phyloP scores from a whole-genome alignment of 1,140 invertebrate genomes.

The Anthonomus grandis region DNA sequence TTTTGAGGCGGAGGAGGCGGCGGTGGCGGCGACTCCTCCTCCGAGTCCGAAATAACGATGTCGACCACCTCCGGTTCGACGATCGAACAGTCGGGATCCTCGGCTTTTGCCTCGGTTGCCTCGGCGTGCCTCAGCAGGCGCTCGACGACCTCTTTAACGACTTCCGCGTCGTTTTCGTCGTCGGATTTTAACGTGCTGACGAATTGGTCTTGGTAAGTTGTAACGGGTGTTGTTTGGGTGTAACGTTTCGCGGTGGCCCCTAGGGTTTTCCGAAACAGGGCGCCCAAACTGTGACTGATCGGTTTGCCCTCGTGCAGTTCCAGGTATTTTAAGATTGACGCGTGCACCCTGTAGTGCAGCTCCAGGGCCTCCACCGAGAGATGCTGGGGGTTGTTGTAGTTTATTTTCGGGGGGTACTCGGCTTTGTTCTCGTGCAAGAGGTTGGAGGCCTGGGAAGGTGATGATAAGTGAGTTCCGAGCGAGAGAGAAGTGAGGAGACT shows the following conservation, averaged over 20 bases:
- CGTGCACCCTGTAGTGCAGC: conserved; percentile 78
- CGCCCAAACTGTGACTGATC: conserved; percentile 36
- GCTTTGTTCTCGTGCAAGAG: conserved; percentile 77
- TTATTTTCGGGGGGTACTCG: conserved; percentile 81
- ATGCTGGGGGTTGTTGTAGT: conserved; percentile 77
- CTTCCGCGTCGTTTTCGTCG: conserved; percentile 7
- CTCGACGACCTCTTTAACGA: conserved; percentile 16
- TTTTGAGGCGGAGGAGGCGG: conserved; percentile 5
- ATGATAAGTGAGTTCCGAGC: too few relatives aligned
- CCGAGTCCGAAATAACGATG: conserved; percentile 44
- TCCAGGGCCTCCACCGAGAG: conserved; percentile 88
- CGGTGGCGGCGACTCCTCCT: conserved; percentile 31
- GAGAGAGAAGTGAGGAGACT: too few relatives aligned
- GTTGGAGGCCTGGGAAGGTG: conserved; percentile 62
- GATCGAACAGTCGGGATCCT: conserved; percentile 16
- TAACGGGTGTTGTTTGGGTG: not conserved
- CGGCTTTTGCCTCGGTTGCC: conserved; percentile 6
- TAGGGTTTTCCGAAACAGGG: conserved; percentile 45
- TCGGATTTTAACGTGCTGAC: conserved; percentile 19
- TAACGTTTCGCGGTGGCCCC: conserved; percentile 4
- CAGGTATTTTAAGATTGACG: conserved; percentile 80
- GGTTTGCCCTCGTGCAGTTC: conserved; percentile 61
- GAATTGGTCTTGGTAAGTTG: conserved; percentile 31
- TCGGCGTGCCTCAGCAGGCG: conserved; percentile 12
- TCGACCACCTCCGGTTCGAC: conserved; percentile 32